Conservation (phyloP, 1,140 invertebrate genomes). For the Drosophila murphyi region DNA sequence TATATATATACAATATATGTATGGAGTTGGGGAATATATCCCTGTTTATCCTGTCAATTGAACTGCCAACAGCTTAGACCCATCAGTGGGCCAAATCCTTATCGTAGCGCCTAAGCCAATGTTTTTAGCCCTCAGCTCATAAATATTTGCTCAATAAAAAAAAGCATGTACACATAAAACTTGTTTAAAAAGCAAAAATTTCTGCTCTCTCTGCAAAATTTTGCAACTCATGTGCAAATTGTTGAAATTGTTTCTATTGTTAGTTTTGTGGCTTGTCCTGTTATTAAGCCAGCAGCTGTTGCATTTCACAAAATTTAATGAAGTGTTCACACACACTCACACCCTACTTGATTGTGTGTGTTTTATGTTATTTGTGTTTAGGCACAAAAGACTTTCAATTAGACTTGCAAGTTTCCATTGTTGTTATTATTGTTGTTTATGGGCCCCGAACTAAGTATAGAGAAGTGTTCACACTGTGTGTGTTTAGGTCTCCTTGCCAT, state of each 20-base stretch:
- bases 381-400: constrained; percentile 46
- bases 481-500: constrained; percentile 31
- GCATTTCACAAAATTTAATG: constrained; percentile 64
- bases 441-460: constrained; percentile 2
- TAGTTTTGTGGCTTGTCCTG: constrained; percentile 48
- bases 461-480: constrained; percentile 26
- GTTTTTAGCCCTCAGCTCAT: constrained; percentile 8
- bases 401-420: constrained; percentile 21
- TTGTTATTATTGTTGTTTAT: constrained; percentile 17
- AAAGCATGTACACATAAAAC: neutral
- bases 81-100: constrained; percentile 36
- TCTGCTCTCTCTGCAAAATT: constrained; percentile 40
- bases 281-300: constrained; percentile 71
- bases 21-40: neutral
- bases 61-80: constrained; percentile 21
- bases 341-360: constrained; percentile 12
- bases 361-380: constrained; percentile 52
- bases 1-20: neutral
- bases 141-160: constrained; percentile 21
- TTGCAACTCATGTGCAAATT: constrained; percentile 13
- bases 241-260: constrained; percentile 43
- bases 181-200: constrained; percentile 37
- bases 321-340: constrained; percentile 34
- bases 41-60: constrained; percentile 57
- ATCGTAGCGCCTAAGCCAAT: constrained; percentile 21